Evolutionary conservation across 2,888 invertebrate species (phyloP).

Genomic region (Atethmia centrago): DNA sequence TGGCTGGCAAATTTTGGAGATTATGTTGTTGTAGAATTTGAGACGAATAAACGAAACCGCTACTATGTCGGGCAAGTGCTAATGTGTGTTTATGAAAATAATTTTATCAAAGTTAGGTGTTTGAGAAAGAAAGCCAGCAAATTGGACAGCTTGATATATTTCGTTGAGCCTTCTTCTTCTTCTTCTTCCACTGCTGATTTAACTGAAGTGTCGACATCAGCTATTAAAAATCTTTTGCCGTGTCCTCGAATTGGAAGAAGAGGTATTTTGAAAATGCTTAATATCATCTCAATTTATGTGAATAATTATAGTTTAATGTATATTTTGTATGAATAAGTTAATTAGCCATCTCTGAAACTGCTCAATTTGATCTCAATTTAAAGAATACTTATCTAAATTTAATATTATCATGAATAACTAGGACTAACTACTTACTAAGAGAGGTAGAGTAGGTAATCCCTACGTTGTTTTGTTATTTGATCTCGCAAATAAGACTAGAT

Average conservation of each 20-base stretch:
- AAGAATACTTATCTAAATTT: not conserved
- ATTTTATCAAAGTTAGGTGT: not conserved
- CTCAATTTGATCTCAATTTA: not conserved
- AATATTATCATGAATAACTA: too few relatives aligned
- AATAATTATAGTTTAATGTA: not conserved
- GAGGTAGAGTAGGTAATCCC: too few relatives aligned
- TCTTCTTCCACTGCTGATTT: conserved; percentile 3
- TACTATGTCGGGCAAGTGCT: not conserved
- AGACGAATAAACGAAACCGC: not conserved
- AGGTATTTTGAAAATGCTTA: conserved; percentile 1
- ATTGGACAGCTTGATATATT: not conserved
- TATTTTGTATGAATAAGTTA: not conserved
- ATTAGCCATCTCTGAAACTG: not conserved
- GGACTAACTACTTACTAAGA: too few relatives aligned
- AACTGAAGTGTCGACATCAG: not conserved
- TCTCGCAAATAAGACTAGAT: not conserved
- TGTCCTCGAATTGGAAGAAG: conserved; percentile 1
- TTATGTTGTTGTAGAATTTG: not conserved
- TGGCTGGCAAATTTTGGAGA: not conserved
- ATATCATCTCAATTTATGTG: not conserved
- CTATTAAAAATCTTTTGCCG: not conserved
- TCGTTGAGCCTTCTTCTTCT: not conserved
- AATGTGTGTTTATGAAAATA: too few relatives aligned
- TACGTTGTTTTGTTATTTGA: not conserved
- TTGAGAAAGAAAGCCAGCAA: not conserved